phyloP scores from a whole-genome alignment of 1,140 invertebrate species.

The Sitodiplosis mosellana region DNA sequence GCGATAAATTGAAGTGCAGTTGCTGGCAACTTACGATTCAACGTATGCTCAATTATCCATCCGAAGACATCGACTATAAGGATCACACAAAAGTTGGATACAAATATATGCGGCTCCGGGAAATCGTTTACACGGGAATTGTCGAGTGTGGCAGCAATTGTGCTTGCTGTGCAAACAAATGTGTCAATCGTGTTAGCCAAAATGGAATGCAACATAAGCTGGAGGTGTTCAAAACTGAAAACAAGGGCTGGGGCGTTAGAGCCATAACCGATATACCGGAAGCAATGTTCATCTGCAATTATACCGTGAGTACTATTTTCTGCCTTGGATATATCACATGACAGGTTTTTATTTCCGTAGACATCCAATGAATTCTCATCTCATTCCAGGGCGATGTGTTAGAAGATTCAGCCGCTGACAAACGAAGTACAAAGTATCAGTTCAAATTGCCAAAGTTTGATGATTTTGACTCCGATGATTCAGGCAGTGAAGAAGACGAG shows the following conservation, averaged over 20 bases:
- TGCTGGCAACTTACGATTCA: too few species aligned
- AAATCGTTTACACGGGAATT: slow-evolving; percentile 75
- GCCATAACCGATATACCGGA: slow-evolving; percentile 86
- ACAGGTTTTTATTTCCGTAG: slow-evolving; percentile 92
- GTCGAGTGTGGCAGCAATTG: slow-evolving; percentile 89
- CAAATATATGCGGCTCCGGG: slow-evolving; percentile 58
- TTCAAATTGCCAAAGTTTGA: background rate
- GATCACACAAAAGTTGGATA: slow-evolving; percentile 48
- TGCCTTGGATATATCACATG: slow-evolving; percentile 95
- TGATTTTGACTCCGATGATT: background rate
- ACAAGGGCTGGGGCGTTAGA: slow-evolving; percentile 87
- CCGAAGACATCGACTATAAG: too few species aligned
- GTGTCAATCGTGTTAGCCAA: slow-evolving; percentile 74
- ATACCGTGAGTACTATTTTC: slow-evolving; percentile 39
- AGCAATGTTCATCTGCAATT: slow-evolving; percentile 87
- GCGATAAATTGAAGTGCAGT: too few species aligned
- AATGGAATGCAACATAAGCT: slow-evolving; percentile 65
- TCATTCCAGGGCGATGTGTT: slow-evolving; percentile 65
- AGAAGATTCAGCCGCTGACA: slow-evolving; percentile 69
- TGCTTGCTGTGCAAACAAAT: slow-evolving; percentile 53
- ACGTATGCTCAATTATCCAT: too few species aligned
- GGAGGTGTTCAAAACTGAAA: slow-evolving; percentile 72
- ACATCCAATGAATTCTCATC: too few species aligned
- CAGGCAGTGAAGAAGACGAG: too few species aligned
- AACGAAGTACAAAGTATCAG: slow-evolving; percentile 20